Percentiles rank a stretch among this genome's conserved stretches.
Conservation (phyloP, 2,113 vertebrate species). For the Tyrannus savana region DNA sequence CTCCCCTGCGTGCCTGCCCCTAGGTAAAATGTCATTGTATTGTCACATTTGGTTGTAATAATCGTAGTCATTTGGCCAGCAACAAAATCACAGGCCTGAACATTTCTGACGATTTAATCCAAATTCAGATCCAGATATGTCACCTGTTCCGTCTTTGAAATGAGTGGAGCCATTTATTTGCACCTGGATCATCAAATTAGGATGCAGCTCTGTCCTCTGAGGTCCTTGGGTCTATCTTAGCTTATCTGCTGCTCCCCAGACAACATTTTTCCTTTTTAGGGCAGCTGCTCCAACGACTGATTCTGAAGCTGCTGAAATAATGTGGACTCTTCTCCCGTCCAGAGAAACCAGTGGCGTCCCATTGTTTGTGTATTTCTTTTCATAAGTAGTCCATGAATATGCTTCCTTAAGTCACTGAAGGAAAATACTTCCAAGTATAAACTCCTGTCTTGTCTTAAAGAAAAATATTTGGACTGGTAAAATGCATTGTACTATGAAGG, state of each 20-base stretch:
- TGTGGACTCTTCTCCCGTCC: background rate
- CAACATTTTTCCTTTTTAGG: slow-evolving; percentile 21
- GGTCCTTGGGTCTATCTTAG: slow-evolving; percentile 39
- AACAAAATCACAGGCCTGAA: slow-evolving; percentile 35
- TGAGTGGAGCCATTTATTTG: slow-evolving; percentile 21
- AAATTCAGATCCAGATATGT: slow-evolving; percentile 31
- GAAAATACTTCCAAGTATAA: slow-evolving; percentile 59
- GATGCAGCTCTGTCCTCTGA: background rate
- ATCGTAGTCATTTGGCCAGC: slow-evolving; percentile 10
- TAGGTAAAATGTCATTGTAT: slow-evolving; percentile 59
- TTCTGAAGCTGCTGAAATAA: slow-evolving; percentile 41
- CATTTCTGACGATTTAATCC: slow-evolving; percentile 25
- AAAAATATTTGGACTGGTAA: slow-evolving; percentile 72
- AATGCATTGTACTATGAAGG: slow-evolving; percentile 77
- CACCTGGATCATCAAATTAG: slow-evolving; percentile 41
- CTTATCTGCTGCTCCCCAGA: slow-evolving; percentile 49
- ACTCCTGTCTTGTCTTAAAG: slow-evolving; percentile 67
- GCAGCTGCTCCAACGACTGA: slow-evolving; percentile 16
- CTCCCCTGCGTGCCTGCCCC: slow-evolving; percentile 20
- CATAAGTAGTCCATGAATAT: slow-evolving; percentile 39
- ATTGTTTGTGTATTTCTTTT: slow-evolving; percentile 35
- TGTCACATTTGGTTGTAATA: slow-evolving; percentile 43
- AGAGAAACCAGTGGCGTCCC: background rate
- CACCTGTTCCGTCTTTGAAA: background rate
- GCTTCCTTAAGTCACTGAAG: slow-evolving; percentile 46